Evolutionary conservation across 2,797 vertebrate genomes (phyloP), one percentile per base, ranked within the genome.

Genomic region (Halcyon smyrnensis): DNA sequence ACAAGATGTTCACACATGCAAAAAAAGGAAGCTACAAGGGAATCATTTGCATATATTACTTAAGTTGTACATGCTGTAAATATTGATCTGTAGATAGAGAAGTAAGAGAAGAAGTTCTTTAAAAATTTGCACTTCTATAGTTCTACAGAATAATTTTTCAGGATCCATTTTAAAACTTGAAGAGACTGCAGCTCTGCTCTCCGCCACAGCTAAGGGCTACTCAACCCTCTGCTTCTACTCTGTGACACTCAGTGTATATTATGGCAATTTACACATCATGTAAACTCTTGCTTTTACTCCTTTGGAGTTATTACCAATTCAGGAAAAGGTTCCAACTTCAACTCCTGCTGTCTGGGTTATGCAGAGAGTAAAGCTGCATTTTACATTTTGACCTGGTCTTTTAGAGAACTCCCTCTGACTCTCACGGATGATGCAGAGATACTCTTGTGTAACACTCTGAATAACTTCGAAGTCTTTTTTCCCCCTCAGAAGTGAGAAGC

Each of bases 31-130:
- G 39, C 83, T 96, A 93, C 95, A 97, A 96, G 87, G 87, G 88
- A 97, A 78, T 90, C 95, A 98, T 97, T 97, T 97, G 93, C 95
- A 97, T 97, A 91, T 60, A 95, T 96, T 97, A 97, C 84, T 90
- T 85, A 70, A 91, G 90, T 43, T 97, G 54, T 82, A 79, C 93
- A 95, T 30, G 46, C 53, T 84, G 88, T 87, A 95, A 96, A 96
- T 93, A 95, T 87, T 94, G 93, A 95, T 94, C 83, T 77, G 21
- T 65, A 82, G 64, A 81, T 86, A 76, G 17, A 64, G 76, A 56
- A 86, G 45, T 23, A 80, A 88, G 43, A 64, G 21, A 93, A 86
- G 14, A 84, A 87, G 24, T 41, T 92, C 18, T 45, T 82, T 21
- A 86, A 78, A 15, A 96, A 80, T 37, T 65, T 86, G 21, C 20